Conservation (phyloP, 2,797 vertebrate species). For the Parauchenoglanis ngamensis region DNA sequence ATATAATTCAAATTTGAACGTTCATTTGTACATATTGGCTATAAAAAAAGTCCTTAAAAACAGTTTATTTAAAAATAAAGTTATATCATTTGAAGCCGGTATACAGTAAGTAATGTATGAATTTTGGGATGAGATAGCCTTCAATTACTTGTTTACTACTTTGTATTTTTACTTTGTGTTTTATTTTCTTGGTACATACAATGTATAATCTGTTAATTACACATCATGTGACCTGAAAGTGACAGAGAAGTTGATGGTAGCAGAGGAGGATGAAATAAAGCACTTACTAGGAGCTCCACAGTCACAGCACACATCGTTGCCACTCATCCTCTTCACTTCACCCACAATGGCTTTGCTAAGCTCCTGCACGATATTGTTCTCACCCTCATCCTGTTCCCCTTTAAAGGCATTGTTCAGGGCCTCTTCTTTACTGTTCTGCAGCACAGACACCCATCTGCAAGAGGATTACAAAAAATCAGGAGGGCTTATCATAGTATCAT, state of each 20-base stretch:
- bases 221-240: neutral
- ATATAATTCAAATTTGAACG: neutral
- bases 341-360: constrained; percentile 92
- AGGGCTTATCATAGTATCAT: neutral
- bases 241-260: neutral
- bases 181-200: neutral
- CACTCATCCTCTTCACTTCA: constrained; percentile 92
- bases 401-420: constrained; percentile 90
- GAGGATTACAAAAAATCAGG: neutral
- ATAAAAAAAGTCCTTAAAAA: too few relatives aligned
- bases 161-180: too few relatives aligned
- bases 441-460: constrained; percentile 86
- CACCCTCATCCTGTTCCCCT: constrained; percentile 84
- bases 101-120: too few relatives aligned
- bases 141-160: neutral
- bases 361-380: constrained; percentile 96
- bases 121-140: neutral
- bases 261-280: neutral
- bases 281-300: constrained; percentile 87
- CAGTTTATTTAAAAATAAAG: neutral
- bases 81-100: neutral
- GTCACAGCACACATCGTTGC: constrained; percentile 92
- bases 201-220: neutral
- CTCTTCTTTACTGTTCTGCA: constrained; percentile 92
- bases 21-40: too few relatives aligned